Evolutionary conservation across 2,888 invertebrate species (phyloP), one percentile per base, ranked within the genome.

Genomic region (Napeogenes sylphis): DNA sequence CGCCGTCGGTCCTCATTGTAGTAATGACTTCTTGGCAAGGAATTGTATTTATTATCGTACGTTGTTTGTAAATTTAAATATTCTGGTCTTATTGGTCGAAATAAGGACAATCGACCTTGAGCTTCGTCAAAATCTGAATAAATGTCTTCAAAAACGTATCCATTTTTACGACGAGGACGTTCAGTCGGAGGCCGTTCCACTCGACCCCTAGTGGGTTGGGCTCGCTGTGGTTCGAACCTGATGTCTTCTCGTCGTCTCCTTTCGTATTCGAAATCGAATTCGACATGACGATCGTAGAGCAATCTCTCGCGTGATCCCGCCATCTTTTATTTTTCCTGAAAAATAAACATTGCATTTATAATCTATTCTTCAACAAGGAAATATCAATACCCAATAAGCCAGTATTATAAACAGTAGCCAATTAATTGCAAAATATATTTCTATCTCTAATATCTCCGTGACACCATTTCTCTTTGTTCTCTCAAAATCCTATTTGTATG

Each of bases 51-150:
- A 32, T 80, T 76, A 45, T 86, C 85, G 68, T 88, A 87, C 38
- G 79, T 77, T 2, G 86, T 79, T 3, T 87, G 88, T 62, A 91
- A 76, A 66, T 91, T 87, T 45, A 91, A 74, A 71, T 88, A 91
- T 67, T 91, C 91, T 1, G 90, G 90, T 74, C 88, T 82, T 63
- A 91, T 91, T 32, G 91, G 91, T 73, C 88, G 79, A 72, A 91
- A 91, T 45, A 91, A 73, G 4, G 91, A 91, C 30, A 91, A 63
- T 2, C 86, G 76, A 3, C 90, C 90, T 75, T 90, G 90, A 5
- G 89, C 88, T 75, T 90, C 90, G 58, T 90, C 90, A 69, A 88
- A 90, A 69, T 90, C 90, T 33, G 90, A 90, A 67, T 91, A 91
- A 47, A 91, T 89, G 68, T 91, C 91, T 80, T 91, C 91, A 70